Base-by-base conservation (phyloP, 2,888 invertebrate species). In the Helobdella robusta region DNA sequence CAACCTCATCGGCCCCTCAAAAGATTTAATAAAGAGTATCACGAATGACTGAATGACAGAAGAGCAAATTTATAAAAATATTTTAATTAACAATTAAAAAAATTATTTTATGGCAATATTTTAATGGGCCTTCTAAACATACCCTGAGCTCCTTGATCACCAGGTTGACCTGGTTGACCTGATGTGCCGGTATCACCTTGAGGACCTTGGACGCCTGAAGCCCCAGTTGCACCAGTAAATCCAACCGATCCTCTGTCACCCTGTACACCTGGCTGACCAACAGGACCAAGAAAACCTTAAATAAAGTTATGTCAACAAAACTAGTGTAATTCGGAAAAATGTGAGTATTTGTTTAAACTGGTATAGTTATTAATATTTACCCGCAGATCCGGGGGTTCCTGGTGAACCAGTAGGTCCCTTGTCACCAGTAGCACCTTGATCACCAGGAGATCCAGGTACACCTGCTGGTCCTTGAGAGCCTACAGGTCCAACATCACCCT, bases 381-480 rank as follows among this genome's bases (percentile, higher is more conserved):
- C n/a, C n/a, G n/a, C n/a, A n/a, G n/a, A n/a, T 54, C 67, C 67
- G 18, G 60, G n/a, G 35, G 54, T 44, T 65, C 65, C 65, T 2
- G 23, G 20, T 32, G 34, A 18, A 52, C 65, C 65, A 18, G 35
- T 32, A 1, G 46, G 36, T 36, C 59, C 59, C 15, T 48, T 44
- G 30, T 65, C 56, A 32, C 65, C 65, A 20, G 59, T 32, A 35
- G 50, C 20, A 18, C 65, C 65, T 35, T 59, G 59, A 44, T 20
- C 28, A 2, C 65, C 65, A 50, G 60, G 23, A 20, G 28, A 28
- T 3, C 70, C 52, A 18, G 63, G 30, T 25, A 44, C 34, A 11
- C 68, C 68, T 20, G n/a, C 34, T 50, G 36, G 59, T 46, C 70
- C 70, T 71, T 86, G 83, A 11, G 65, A 35, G 23, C 72, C 72